Evolutionary conservation across 2,113 vertebrate species (phyloP).

Genomic region (Orthonyx spaldingii): DNA sequence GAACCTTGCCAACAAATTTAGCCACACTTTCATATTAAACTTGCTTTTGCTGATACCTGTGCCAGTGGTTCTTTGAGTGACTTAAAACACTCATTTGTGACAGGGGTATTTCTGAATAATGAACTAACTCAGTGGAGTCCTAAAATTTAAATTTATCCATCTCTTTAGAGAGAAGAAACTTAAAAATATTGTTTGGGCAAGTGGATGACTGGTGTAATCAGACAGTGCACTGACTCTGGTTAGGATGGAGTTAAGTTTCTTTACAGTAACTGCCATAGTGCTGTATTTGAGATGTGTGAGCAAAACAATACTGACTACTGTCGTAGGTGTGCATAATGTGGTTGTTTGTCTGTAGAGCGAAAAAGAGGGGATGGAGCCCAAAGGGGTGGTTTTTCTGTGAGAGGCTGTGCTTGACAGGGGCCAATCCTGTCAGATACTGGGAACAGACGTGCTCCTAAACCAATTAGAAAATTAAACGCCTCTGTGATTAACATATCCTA

Average conservation of each 20-base stretch:
- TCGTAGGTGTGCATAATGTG: too few relatives aligned
- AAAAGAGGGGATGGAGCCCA: too few relatives aligned
- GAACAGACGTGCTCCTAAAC: too few relatives aligned
- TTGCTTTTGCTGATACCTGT: neutral
- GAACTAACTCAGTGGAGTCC: neutral
- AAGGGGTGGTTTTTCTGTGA: too few relatives aligned
- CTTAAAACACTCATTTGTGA: neutral
- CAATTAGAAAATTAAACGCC: too few relatives aligned
- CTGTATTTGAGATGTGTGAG: neutral
- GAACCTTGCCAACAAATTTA: neutral
- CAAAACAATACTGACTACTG: neutral
- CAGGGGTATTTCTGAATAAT: neutral
- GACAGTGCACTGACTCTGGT: neutral
- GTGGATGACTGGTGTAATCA: neutral
- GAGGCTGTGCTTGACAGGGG: too few relatives aligned
- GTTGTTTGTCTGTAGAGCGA: too few relatives aligned
- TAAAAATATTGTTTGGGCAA: neutral
- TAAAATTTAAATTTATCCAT: neutral
- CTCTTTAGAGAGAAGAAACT: neutral
- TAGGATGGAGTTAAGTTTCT: neutral
- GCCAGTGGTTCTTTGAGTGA: accelerated
- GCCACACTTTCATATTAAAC: neutral
- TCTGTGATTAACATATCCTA: too few relatives aligned
- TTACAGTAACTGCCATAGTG: accelerated
- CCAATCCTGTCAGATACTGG: too few relatives aligned